Conservation (phyloP, 2,797 vertebrate genomes). For the Schizopygopsis malacanthus region DNA sequence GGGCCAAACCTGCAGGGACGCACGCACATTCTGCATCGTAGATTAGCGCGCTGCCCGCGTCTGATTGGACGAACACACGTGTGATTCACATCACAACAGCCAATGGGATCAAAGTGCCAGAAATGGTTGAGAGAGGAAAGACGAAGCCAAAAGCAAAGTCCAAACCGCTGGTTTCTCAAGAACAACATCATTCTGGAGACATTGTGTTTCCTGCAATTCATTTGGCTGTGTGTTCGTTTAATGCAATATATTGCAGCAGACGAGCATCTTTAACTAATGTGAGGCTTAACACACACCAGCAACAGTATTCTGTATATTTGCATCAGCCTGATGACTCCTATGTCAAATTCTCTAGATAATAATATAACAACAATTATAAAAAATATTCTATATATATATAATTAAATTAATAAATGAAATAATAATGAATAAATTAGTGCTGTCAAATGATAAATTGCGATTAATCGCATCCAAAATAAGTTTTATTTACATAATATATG, state of each 20-base stretch:
- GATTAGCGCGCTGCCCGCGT: background rate
- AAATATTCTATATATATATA: too few relatives aligned
- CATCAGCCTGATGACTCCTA: background rate
- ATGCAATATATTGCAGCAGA: background rate
- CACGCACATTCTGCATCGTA: conserved; percentile 6
- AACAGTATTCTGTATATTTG: too few relatives aligned
- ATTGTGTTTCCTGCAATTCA: background rate
- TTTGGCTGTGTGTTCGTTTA: background rate
- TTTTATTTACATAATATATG: too few relatives aligned
- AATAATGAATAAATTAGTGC: too few relatives aligned
- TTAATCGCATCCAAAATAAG: too few relatives aligned
- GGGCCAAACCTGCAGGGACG: conserved; percentile 18
- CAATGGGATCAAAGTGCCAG: background rate
- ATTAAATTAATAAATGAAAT: too few relatives aligned
- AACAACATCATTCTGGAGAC: background rate
- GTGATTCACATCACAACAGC: background rate
- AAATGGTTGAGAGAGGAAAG: background rate
- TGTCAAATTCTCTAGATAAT: too few relatives aligned
- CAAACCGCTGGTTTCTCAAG: background rate
- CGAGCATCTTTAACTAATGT: background rate
- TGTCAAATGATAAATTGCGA: too few relatives aligned
- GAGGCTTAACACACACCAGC: background rate
- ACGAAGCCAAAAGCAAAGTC: background rate
- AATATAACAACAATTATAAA: too few relatives aligned
- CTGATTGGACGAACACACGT: background rate